Evolutionary conservation across 2,888 invertebrate species (phyloP).

Genomic region (Hesperia comma): DNA sequence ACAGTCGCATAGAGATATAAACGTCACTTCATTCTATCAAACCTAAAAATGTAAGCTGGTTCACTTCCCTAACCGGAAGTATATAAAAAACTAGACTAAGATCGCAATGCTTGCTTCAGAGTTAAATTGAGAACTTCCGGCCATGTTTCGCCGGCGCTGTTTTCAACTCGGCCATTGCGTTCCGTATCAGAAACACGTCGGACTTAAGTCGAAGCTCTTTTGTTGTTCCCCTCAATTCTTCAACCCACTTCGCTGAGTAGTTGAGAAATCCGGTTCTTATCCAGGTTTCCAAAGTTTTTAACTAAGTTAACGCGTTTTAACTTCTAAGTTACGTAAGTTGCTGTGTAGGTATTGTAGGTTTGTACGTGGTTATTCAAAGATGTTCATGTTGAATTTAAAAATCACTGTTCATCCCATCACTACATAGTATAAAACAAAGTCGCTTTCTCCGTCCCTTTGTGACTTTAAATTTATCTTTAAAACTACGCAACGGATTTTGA

Average conservation of each 20-base stretch:
- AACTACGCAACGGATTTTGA: too few relatives aligned
- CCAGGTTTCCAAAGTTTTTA: slow-evolving; percentile 30
- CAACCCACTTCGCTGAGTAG: slow-evolving; percentile 21
- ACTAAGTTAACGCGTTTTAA: slow-evolving; percentile 17
- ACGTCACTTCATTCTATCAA: too few relatives aligned
- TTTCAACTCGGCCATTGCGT: slow-evolving; percentile 41
- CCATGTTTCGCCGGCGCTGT: slow-evolving; percentile 38
- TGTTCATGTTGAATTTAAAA: too few relatives aligned
- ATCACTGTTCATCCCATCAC: too few relatives aligned
- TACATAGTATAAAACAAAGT: too few relatives aligned
- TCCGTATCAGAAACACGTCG: slow-evolving; percentile 67
- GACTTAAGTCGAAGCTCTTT: slow-evolving; percentile 55
- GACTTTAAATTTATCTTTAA: too few relatives aligned
- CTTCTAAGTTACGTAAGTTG: slow-evolving; percentile 10
- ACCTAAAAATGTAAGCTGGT: too few relatives aligned
- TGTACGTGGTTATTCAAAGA: slow-evolving; percentile 2
- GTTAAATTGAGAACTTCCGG: slow-evolving; percentile 49
- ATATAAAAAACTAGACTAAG: background rate
- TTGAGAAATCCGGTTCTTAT: slow-evolving; percentile 18
- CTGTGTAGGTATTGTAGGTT: background rate
- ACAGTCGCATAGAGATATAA: too few relatives aligned
- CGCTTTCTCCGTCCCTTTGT: too few relatives aligned
- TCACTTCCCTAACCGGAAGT: too few relatives aligned
- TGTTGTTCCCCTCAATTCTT: slow-evolving; percentile 48
- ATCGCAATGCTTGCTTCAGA: slow-evolving; percentile 42